phyloP scores from a whole-genome alignment of 1,140 invertebrate species.

The Neodiprion pinetum region DNA sequence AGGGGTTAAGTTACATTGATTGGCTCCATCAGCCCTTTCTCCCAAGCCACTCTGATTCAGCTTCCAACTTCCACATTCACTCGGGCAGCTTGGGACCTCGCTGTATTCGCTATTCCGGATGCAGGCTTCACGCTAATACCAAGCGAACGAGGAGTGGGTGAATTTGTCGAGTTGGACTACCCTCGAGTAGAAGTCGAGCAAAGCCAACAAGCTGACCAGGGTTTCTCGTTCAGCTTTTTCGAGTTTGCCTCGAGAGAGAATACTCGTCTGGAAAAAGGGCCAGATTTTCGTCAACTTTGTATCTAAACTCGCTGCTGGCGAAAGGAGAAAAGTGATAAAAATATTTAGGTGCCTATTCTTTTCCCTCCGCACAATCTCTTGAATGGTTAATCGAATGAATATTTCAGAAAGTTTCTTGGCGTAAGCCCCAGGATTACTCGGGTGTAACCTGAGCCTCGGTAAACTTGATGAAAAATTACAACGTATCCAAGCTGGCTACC shows the following conservation, averaged over 20 bases:
- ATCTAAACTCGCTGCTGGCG: too few species aligned
- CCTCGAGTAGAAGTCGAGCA: background rate
- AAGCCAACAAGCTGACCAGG: background rate
- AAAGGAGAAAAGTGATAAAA: too few species aligned
- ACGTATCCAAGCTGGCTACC: background rate
- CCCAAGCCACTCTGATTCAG: background rate
- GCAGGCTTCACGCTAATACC: too few species aligned
- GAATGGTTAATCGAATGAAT: background rate
- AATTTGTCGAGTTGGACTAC: conserved; percentile 1
- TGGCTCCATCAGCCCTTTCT: background rate
- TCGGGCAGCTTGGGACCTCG: background rate
- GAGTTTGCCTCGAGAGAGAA: too few species aligned
- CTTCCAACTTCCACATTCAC: background rate
- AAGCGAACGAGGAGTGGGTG: background rate
- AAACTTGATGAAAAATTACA: background rate
- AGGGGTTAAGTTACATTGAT: conserved; percentile 1
- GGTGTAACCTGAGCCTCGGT: background rate
- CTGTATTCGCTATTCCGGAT: too few species aligned
- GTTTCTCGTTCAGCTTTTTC: too few species aligned
- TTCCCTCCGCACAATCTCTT: too few species aligned
- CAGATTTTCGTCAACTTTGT: too few species aligned
- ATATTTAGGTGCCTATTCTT: too few species aligned
- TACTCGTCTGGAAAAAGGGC: too few species aligned
- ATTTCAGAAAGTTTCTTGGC: background rate
- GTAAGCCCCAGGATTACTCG: background rate